phyloP scores from a whole-genome alignment of 2,797 vertebrate species.

The Gymnothorax javanicus region DNA sequence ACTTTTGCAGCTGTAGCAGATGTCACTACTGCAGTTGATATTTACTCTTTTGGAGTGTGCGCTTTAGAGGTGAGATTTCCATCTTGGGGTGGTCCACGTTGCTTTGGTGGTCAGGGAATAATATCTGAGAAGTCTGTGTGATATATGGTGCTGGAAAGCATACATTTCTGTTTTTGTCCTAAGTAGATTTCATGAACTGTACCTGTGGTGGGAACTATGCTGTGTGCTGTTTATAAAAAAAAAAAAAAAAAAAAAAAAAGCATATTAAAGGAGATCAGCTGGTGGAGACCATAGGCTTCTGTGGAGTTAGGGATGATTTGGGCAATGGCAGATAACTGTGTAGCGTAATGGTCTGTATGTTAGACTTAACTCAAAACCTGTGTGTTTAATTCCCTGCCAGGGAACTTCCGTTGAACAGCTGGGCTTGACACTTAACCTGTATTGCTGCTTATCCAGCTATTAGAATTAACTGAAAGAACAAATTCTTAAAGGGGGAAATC shows the following conservation, averaged over 20 bases:
- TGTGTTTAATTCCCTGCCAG: not conserved
- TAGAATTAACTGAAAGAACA: not conserved
- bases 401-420: not conserved
- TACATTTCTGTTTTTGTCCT: not conserved
- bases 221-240: not conserved
- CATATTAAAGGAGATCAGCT: not conserved
- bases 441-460: not conserved
- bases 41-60: conserved; percentile 99
- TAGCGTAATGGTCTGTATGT: not conserved
- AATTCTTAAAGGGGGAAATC: not conserved
- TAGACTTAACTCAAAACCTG: not conserved
- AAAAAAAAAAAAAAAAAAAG: not conserved
- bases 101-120: not conserved
- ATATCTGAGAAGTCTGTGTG: not conserved
- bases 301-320: not conserved
- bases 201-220: not conserved
- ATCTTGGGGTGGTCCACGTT: not conserved
- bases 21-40: conserved; percentile 97
- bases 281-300: not conserved
- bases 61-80: conserved; percentile 85
- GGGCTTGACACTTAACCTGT: not conserved
- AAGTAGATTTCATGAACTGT: not conserved
- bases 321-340: not conserved
- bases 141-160: not conserved
- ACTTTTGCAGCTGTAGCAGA: conserved; percentile 83